phyloP scores from a whole-genome alignment of 2,113 vertebrate genomes.

The Steatornis caripensis region DNA sequence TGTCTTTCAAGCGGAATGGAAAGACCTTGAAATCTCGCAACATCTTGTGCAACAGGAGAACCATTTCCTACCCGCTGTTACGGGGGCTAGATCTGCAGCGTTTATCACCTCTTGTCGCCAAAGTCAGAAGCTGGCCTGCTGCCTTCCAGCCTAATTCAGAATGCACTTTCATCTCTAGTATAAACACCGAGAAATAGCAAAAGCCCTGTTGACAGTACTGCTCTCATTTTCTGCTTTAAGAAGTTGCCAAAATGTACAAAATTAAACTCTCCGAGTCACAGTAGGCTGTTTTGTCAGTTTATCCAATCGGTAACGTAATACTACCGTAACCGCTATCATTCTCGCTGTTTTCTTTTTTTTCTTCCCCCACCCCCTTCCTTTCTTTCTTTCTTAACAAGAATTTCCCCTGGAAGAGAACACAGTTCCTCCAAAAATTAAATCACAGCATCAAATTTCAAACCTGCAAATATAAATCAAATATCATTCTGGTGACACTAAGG shows the following conservation, averaged over 20 bases:
- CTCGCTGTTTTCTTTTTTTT: background rate
- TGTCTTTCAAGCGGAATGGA: background rate
- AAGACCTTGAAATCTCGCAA: background rate
- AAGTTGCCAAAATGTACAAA: slow-evolving; percentile 69
- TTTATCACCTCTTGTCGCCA: slow-evolving; percentile 59
- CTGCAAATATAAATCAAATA: slow-evolving; percentile 31
- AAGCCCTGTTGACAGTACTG: slow-evolving; percentile 56
- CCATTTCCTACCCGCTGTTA: background rate
- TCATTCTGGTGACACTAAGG: background rate
- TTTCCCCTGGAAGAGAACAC: slow-evolving; percentile 24
- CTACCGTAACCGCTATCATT: slow-evolving; percentile 42
- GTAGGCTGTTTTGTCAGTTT: slow-evolving; percentile 65
- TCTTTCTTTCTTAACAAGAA: background rate
- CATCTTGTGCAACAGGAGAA: slow-evolving; percentile 11
- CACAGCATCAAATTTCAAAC: background rate
- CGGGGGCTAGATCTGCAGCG: background rate
- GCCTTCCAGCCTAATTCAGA: slow-evolving; percentile 55
- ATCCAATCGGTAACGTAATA: slow-evolving; percentile 65
- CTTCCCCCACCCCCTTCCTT: background rate
- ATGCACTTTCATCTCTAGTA: slow-evolving; percentile 65
- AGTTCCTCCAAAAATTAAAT: slow-evolving; percentile 41
- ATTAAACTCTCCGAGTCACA: slow-evolving; percentile 56
- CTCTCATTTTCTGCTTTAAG: slow-evolving; percentile 62
- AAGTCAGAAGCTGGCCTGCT: slow-evolving; percentile 24
- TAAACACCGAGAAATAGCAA: slow-evolving; percentile 65